These are phyloP conservation scores for Oncorhynchus clarkii DNA, from an alignment of 2,113 vertebrate species.

Conservation along the genomic window DNA sequence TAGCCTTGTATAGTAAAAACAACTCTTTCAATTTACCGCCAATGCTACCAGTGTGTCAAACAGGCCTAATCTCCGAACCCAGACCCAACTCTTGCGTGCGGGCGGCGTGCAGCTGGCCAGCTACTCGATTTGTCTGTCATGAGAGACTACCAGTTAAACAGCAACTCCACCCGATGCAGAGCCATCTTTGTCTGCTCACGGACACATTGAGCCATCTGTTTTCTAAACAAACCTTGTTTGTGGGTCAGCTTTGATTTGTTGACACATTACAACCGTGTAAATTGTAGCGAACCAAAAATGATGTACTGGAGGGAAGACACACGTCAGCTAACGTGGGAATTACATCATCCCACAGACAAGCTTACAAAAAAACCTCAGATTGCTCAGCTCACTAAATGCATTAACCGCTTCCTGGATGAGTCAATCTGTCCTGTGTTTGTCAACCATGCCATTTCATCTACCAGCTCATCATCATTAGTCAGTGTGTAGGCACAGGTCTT, in stretches of 20 bases:
- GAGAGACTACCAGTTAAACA: no score
- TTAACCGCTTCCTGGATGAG: not conserved
- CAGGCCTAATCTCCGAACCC: no score
- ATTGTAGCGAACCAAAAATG: slow-evolving; percentile 18
- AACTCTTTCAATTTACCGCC: not conserved
- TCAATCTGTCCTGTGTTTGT: not conserved
- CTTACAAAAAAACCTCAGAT: not conserved
- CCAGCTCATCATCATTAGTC: not conserved
- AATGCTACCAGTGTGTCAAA: not conserved
- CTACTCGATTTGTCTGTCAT: no score
- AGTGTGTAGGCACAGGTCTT: not conserved
- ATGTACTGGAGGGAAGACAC: slow-evolving; percentile 29
- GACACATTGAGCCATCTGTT: not conserved
- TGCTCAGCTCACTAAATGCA: not conserved
- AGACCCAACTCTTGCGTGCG: no score
- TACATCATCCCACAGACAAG: slow-evolving; percentile 17
- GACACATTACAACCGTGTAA: slow-evolving; percentile 17
- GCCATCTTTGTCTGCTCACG: not conserved
- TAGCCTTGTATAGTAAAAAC: not conserved
- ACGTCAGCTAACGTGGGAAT: slow-evolving; percentile 22
- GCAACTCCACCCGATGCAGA: not conserved
- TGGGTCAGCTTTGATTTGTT: slow-evolving; percentile 35
- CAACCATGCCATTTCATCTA: not conserved
- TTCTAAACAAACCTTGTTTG: slow-evolving; percentile 3
- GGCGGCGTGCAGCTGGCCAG: no score